phyloP scores from a whole-genome alignment of 2,888 invertebrate species.

The Pheosia tremula region DNA sequence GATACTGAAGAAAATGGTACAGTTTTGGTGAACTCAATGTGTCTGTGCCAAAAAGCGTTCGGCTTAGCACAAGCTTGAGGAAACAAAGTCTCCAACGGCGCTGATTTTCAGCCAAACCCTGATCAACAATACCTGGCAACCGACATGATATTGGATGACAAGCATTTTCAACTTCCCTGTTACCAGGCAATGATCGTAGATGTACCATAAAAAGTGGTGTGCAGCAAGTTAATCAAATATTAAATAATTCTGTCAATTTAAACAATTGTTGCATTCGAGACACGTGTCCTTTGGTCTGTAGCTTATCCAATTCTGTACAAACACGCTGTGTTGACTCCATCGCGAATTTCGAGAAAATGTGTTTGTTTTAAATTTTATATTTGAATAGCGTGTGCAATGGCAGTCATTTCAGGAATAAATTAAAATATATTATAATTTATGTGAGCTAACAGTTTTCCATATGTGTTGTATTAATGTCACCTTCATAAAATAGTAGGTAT shows the following conservation, averaged over 20 bases:
- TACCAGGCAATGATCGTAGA: background rate
- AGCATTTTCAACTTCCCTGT: background rate
- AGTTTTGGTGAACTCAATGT: too few relatives aligned
- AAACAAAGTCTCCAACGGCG: too few relatives aligned
- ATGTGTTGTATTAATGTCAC: background rate
- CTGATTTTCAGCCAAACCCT: too few relatives aligned
- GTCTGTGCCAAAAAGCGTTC: too few relatives aligned
- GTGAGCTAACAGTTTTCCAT: background rate
- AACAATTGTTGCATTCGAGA: background rate
- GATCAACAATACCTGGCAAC: too few relatives aligned
- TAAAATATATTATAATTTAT: background rate
- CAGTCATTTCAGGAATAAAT: background rate
- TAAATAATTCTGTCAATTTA: slow-evolving; percentile 5
- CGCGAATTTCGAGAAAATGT: background rate
- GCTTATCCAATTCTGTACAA: background rate
- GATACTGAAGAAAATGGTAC: too few relatives aligned
- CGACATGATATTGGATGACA: background rate
- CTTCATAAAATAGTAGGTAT: background rate
- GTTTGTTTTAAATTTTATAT: background rate
- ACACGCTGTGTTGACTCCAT: background rate
- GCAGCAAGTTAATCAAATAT: slow-evolving; percentile 6
- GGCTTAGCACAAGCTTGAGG: too few relatives aligned
- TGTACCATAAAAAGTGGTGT: background rate
- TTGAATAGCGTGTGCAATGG: background rate
- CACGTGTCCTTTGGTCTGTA: background rate